Evolutionary conservation across 92 coral and sea anemone species (phyloP).

Genomic region (Isaurus tuberculatus): DNA sequence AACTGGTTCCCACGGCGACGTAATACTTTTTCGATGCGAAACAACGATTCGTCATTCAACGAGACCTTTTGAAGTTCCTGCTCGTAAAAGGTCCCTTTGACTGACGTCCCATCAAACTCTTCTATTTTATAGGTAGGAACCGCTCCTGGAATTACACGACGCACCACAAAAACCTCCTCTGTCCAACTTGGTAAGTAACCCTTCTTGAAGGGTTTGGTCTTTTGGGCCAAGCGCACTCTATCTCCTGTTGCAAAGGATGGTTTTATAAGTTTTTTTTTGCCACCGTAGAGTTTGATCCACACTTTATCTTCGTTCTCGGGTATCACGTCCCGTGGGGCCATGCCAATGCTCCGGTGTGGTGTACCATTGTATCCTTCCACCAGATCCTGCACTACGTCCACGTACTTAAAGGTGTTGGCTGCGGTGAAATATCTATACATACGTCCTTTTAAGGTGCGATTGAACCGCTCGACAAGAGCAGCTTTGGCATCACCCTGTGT

Average conservation of each 20-base stretch:
- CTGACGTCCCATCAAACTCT: conserved; percentile 35
- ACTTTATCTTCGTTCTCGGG: too few relatives aligned
- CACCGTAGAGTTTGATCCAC: too few relatives aligned
- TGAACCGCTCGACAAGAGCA: too few relatives aligned
- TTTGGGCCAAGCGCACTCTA: too few relatives aligned
- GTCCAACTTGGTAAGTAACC: conserved; percentile 48
- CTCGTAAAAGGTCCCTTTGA: conserved; percentile 52
- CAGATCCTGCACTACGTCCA: too few relatives aligned
- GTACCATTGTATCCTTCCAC: too few relatives aligned
- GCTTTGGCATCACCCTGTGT: too few relatives aligned
- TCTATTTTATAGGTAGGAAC: conserved; percentile 46
- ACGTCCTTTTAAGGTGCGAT: too few relatives aligned
- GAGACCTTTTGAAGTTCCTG: conserved; percentile 48
- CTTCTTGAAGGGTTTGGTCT: too few relatives aligned
- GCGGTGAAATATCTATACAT: too few relatives aligned
- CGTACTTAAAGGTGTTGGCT: conserved; percentile 45
- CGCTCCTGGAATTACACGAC: too few relatives aligned
- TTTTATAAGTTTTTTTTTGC: not conserved
- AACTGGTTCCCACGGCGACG: conserved; percentile 25
- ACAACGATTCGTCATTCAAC: conserved; percentile 23
- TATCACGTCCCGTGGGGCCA: conserved; percentile 50
- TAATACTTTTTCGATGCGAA: conserved; percentile 50
- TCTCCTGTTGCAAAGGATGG: conserved; percentile 42
- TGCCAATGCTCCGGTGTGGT: conserved; percentile 48
- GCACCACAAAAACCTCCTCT: too few relatives aligned